These are phyloP conservation scores for Pocillopora damicornis DNA, from an alignment of 64 coral and sea anemone genomes.

Conservation along the genomic window DNA sequence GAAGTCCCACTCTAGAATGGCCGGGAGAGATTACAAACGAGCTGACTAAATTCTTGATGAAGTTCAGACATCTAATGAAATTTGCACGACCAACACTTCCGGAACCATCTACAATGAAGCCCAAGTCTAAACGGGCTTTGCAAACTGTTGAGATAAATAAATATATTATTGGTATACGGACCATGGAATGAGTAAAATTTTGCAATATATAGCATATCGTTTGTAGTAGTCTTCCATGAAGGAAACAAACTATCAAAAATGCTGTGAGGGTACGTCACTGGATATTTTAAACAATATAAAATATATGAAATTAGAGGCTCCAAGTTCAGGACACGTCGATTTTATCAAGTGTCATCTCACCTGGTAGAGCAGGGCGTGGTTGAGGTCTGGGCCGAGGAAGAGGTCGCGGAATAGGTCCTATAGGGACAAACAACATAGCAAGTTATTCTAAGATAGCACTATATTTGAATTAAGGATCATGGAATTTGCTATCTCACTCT, in stretches of 20 bases:
- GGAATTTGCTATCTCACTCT: too few relatives aligned
- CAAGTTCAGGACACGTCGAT: conserved; percentile 1
- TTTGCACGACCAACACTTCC: conserved; percentile 76
- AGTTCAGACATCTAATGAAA: conserved; percentile 57
- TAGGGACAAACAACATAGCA: not conserved
- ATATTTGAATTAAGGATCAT: not conserved
- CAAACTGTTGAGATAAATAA: conserved; percentile 54
- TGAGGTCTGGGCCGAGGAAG: conserved; percentile 52
- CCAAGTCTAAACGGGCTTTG: conserved; percentile 59
- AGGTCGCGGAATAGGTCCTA: conserved; percentile 43
- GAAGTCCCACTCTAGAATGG: conserved; percentile 66
- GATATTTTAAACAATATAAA: too few relatives aligned
- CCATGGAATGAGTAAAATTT: too few relatives aligned
- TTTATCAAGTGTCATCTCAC: not conserved
- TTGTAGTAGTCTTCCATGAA: too few relatives aligned
- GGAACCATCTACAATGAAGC: conserved; percentile 75
- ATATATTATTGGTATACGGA: too few relatives aligned
- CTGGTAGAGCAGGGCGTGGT: conserved; percentile 51
- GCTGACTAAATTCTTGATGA: conserved; percentile 67
- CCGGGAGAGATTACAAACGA: conserved; percentile 70
- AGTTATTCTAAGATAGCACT: not conserved
- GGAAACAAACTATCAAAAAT: too few relatives aligned
- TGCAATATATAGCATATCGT: too few relatives aligned
- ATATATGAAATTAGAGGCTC: not conserved
- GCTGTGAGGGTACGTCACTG: too few relatives aligned